A percentile compares a stretch with the other conserved stretches of the same genome.
Evolutionary conservation across 1,140 invertebrate genomes (phyloP).

Genomic region (Hyles euphorbiae): DNA sequence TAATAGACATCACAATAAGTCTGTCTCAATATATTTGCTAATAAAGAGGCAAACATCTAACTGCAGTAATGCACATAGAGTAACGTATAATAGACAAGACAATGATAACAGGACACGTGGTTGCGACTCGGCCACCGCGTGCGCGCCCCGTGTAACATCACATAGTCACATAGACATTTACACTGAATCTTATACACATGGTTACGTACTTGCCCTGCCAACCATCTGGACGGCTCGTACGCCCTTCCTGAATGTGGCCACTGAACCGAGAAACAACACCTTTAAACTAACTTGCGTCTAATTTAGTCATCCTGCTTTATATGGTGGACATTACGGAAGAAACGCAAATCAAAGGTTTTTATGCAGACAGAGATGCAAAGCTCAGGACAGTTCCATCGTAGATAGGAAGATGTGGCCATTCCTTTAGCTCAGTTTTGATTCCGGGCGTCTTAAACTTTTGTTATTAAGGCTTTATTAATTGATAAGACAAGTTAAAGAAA

Average conservation of each 20-base stretch:
- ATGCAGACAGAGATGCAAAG: conserved; percentile 65
- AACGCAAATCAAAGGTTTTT: conserved; percentile 50
- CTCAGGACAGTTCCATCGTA: conserved; percentile 27
- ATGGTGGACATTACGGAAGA: conserved; percentile 24
- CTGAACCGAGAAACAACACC: conserved; percentile 80
- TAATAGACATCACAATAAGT: conserved; percentile 59
- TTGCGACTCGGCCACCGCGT: conserved; percentile 23
- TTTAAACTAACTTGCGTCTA: conserved; percentile 40
- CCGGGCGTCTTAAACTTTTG: conserved; percentile 19
- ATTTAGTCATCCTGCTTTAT: conserved; percentile 28
- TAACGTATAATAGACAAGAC: conserved; percentile 63
- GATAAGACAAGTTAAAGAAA: too few relatives aligned
- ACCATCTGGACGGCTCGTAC: conserved; percentile 98
- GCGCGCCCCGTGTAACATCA: conserved; percentile 23
- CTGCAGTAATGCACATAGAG: conserved; percentile 71
- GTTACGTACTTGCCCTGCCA: conserved; percentile 97
- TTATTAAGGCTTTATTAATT: neutral
- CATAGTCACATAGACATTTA: conserved; percentile 66
- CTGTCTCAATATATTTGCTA: conserved; percentile 59
- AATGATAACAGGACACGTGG: conserved; percentile 66
- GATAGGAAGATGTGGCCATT: conserved; percentile 9
- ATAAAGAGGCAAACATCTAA: conserved; percentile 70
- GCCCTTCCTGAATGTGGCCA: conserved; percentile 99
- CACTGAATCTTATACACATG: conserved; percentile 53
- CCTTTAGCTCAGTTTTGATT: conserved; percentile 24